phyloP scores from a whole-genome alignment of 2,888 invertebrate genomes.

The Lycocerus yunnanus region DNA sequence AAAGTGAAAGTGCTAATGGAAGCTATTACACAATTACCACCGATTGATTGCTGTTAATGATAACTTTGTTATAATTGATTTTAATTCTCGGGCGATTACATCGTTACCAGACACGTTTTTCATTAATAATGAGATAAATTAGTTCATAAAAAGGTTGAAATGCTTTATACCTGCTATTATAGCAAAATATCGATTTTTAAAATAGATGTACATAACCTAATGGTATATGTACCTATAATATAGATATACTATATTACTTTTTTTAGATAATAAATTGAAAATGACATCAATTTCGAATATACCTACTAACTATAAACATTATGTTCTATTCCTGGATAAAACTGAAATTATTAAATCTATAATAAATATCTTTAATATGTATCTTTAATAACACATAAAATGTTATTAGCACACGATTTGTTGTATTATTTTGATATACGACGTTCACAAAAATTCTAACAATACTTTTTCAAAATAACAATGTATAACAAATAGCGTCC shows the following conservation, averaged over 20 bases:
- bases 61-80: slow-evolving; percentile 36
- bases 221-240: not conserved
- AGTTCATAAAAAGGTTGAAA: slow-evolving; percentile 26
- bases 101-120: slow-evolving; percentile 34
- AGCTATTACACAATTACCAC: slow-evolving; percentile 37
- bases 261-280: not conserved
- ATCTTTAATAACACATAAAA: slow-evolving; percentile 2
- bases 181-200: not conserved
- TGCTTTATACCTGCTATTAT: not conserved
- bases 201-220: not conserved
- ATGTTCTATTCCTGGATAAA: not conserved
- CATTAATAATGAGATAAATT: slow-evolving; percentile 21
- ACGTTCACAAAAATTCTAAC: slow-evolving; percentile 17
- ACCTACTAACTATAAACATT: not conserved
- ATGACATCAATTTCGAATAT: not conserved
- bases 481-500: slow-evolving; percentile 44
- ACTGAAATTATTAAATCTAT: slow-evolving; percentile 2
- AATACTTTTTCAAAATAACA: slow-evolving; percentile 32
- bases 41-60: slow-evolving; percentile 38
- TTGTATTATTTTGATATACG: slow-evolving; percentile 15
- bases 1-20: slow-evolving; percentile 31
- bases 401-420: slow-evolving; percentile 10
- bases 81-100: slow-evolving; percentile 35
- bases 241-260: not conserved
- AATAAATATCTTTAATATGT: not conserved